Base-by-base conservation (phyloP, 2,797 vertebrate species). In the Catostomus latipinnis region DNA sequence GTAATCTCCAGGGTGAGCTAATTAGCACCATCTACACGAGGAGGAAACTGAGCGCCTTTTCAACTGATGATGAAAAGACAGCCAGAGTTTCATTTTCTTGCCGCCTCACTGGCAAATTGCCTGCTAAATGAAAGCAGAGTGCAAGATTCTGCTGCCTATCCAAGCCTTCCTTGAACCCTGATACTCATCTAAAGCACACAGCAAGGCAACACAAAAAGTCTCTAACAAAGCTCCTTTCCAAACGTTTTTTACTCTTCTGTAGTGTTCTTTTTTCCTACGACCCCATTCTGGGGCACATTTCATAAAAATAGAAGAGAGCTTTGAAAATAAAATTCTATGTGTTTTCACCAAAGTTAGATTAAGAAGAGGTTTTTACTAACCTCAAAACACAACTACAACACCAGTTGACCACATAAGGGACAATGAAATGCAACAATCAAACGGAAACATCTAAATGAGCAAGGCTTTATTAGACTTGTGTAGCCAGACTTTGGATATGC, bases 11-110 rank as follows among this genome's bases (percentile, higher is more conserved):
- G 83, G 87, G 88, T 87, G 88, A 88, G 86, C 91, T 93, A 93
- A 94, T 93, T 93, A 93, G 91, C 73, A 62, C 68, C 87, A 89
- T 84, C 84, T 90, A 88, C 89, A 90, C 88, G 87, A 92, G 72
- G 90, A 87, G 83, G 86, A 90, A 90, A 88, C 86, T 62, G 56
- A 81, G 78, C 78, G 82, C 46, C 76, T 91, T 91, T 91, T 91
- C 89, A 90, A 87, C 83, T 81, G 18, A 82, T 84, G 88, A 91
- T 90, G 86, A 90, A 91, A 91, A 89, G 87, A 91, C 85, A 87
- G 89, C 84, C 87, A 73, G 46, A 74, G 81, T 82, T 85, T 84
- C 75, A 67, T 73, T 86, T 83, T 87, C 81, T 84, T 34, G 68
- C 81, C 50, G 74, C 74, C 72, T 83, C 34, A 58, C 80, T 84